Evolutionary conservation across 1,140 invertebrate genomes (phyloP).

Genomic region (Tyrophagus putrescentiae): DNA sequence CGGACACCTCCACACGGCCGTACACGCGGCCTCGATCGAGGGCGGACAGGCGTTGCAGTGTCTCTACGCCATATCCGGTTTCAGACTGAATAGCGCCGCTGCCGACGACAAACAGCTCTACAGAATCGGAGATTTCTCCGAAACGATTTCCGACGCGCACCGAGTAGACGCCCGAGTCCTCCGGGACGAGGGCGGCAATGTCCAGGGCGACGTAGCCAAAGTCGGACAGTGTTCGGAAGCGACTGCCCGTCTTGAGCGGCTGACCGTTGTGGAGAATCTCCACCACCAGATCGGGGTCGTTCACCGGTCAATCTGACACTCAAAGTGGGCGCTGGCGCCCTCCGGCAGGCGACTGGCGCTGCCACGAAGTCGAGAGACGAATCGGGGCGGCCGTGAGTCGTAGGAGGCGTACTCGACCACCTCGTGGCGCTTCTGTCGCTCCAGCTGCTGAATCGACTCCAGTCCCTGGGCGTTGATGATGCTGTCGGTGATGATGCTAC

Average conservation of each 20-base stretch:
- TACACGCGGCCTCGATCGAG: not conserved
- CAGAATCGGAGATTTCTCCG: conserved; percentile 42
- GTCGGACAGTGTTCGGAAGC: conserved; percentile 39
- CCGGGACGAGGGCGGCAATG: conserved; percentile 38
- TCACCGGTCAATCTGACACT: conserved; percentile 87
- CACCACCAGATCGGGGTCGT: conserved; percentile 85
- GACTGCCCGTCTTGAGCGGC: conserved; percentile 63
- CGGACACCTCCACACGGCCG: not conserved
- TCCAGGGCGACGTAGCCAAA: conserved; percentile 42
- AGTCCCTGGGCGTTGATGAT: conserved; percentile 67
- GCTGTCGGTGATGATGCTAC: conserved; percentile 54
- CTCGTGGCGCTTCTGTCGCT: conserved; percentile 43
- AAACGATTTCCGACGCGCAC: conserved; percentile 66
- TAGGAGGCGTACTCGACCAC: not conserved
- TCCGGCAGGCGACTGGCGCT: conserved; percentile 63
- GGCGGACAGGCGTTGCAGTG: not conserved
- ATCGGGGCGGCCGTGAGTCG: conserved; percentile 44
- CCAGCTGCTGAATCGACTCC: conserved; percentile 71
- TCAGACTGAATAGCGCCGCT: conserved; percentile 1
- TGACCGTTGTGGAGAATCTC: conserved; percentile 85
- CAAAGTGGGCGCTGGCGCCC: conserved; percentile 79
- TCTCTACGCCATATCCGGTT: conserved; percentile 3
- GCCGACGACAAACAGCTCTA: not conserved
- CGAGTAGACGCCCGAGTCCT: conserved; percentile 43
- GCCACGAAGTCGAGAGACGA: conserved; percentile 68